These are phyloP conservation scores for Sardina pilchardus DNA, from an alignment of 2,113 vertebrate genomes.

Conservation along the genomic window DNA sequence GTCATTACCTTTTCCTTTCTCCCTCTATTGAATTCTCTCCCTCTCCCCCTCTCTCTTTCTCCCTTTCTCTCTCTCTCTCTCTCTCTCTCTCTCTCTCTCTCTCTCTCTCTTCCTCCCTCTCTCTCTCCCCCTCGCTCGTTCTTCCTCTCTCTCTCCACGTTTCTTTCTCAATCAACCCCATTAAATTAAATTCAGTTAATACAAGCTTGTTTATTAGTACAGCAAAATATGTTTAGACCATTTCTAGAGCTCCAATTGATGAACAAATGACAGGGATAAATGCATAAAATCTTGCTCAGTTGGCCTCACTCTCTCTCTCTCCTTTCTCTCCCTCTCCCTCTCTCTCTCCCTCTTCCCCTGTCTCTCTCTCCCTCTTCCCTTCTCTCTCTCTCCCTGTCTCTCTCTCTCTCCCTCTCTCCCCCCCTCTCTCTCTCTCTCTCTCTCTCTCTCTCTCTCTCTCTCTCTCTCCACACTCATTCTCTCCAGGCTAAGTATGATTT, in stretches of 20 bases:
- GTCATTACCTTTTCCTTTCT: background rate
- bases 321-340: background rate
- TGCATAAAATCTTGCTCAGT: background rate
- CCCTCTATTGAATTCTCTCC: background rate
- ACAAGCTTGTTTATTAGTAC: no score
- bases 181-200: no score
- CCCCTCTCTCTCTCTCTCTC: background rate
- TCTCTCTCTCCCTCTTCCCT: background rate
- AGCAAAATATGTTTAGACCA: no score
- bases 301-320: background rate
- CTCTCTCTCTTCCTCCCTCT: constrained; percentile 21
- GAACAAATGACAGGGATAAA: background rate
- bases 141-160: no score
- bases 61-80: constrained; percentile 19
- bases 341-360: background rate
- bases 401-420: background rate
- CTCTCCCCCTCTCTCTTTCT: constrained; percentile 22
- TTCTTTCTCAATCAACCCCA: no score
- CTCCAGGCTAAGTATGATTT: background rate
- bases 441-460: no score
- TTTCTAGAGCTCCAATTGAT: background rate
- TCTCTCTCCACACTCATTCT: no score
- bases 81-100: constrained; percentile 9
- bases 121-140: background rate
- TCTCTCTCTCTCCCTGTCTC: background rate